phyloP scores from a whole-genome alignment of 2,797 vertebrate genomes.

The Acipenser oxyrinchus region DNA sequence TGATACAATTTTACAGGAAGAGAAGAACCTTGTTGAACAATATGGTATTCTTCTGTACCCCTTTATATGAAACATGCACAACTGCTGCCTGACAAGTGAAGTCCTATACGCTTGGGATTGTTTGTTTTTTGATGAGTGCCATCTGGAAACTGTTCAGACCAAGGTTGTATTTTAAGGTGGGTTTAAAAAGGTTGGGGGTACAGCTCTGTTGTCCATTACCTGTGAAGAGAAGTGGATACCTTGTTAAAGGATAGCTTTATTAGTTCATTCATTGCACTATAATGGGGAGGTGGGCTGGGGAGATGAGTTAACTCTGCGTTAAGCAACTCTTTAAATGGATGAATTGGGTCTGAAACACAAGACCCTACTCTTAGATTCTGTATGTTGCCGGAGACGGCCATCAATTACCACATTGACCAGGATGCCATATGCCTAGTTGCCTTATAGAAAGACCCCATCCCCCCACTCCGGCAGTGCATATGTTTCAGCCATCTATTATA shows the following conservation, averaged over 20 bases:
- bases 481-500: conserved; percentile 49
- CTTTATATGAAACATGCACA: too few relatives aligned
- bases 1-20: too few relatives aligned
- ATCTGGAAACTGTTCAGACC: not conserved
- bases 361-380: conserved; percentile 34
- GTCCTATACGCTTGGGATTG: too few relatives aligned
- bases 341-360: conserved; percentile 69
- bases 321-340: conserved; percentile 32
- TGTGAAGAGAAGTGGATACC: too few relatives aligned
- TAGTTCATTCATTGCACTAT: not conserved
- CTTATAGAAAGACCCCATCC: conserved; percentile 54
- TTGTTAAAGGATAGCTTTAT: not conserved
- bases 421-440: conserved; percentile 69
- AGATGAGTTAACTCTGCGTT: conserved; percentile 63
- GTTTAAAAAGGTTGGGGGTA: not conserved
- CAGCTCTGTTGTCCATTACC: too few relatives aligned
- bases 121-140: not conserved
- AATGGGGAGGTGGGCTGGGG: conserved; percentile 3
- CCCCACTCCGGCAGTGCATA: conserved; percentile 47
- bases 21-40: too few relatives aligned
- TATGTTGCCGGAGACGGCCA: conserved; percentile 29
- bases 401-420: conserved; percentile 60
- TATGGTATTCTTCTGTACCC: too few relatives aligned
- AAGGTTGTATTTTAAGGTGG: too few relatives aligned
- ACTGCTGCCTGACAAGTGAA: too few relatives aligned